Conservation (phyloP, 2,888 invertebrate genomes). For the Octonoba sinensis region DNA sequence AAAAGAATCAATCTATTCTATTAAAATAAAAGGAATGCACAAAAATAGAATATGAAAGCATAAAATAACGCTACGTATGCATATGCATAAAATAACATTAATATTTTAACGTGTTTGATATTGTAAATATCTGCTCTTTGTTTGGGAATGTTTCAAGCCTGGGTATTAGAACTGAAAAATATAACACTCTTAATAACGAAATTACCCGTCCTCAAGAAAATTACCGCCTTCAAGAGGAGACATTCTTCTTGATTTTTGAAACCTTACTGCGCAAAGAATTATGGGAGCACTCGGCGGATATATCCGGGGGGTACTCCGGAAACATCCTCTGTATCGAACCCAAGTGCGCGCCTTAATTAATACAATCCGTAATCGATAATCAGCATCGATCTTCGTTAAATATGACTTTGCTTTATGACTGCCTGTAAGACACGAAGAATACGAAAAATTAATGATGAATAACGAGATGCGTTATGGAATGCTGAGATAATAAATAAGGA, state of each 20-base stretch:
- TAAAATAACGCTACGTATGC: too few relatives aligned
- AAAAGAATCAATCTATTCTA: too few relatives aligned
- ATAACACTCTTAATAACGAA: slow-evolving; percentile 39
- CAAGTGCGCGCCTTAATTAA: slow-evolving; percentile 50
- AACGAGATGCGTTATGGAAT: slow-evolving; percentile 20
- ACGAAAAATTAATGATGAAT: slow-evolving; percentile 61
- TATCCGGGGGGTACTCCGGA: slow-evolving; percentile 20
- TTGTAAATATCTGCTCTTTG: too few relatives aligned
- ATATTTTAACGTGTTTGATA: too few relatives aligned
- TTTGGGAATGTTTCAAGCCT: not conserved
- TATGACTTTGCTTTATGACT: slow-evolving; percentile 63
- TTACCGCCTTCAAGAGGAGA: slow-evolving; percentile 51
- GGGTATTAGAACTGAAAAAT: slow-evolving; percentile 23
- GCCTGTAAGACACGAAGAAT: slow-evolving; percentile 62
- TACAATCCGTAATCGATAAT: slow-evolving; percentile 63
- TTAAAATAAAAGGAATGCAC: too few relatives aligned
- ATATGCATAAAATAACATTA: too few relatives aligned
- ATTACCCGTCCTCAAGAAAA: slow-evolving; percentile 55
- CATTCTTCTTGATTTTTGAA: slow-evolving; percentile 57
- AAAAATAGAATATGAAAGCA: too few relatives aligned
- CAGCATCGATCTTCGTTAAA: slow-evolving; percentile 62
- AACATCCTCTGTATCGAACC: slow-evolving; percentile 19
- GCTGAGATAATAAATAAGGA: slow-evolving; percentile 23
- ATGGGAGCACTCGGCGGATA: slow-evolving; percentile 26
- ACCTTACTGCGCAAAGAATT: slow-evolving; percentile 41